Evolutionary conservation across 1,140 invertebrate species (phyloP).

Genomic region (Cydia fagiglandana): DNA sequence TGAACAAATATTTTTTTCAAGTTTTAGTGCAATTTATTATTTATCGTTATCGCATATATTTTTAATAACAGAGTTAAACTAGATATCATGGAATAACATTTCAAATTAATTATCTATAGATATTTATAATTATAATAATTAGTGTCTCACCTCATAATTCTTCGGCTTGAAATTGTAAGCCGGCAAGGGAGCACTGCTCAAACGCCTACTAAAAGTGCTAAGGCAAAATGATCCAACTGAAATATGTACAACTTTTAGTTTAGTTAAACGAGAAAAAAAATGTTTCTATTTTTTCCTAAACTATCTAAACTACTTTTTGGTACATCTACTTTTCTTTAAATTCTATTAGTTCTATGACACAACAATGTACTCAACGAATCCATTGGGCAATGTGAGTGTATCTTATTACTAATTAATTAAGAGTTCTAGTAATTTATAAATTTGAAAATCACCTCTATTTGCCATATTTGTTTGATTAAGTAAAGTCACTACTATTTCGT

Average conservation of each 20-base stretch:
- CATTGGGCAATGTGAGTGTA: no score
- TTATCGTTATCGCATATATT: no score
- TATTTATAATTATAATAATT: no score
- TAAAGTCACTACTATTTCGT: not conserved
- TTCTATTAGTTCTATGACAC: no score
- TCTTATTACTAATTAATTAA: no score
- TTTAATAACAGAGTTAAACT: no score
- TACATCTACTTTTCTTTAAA: not conserved
- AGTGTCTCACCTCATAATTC: not conserved
- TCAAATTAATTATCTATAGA: no score
- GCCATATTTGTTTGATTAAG: constrained; percentile 2
- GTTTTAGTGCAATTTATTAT: no score
- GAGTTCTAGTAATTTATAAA: no score
- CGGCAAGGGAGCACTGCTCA: constrained; percentile 18
- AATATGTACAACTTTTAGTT: not conserved
- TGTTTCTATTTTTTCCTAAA: not conserved
- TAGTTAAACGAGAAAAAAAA: not conserved
- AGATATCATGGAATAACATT: no score
- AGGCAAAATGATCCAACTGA: constrained; percentile 8
- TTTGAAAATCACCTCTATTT: constrained; percentile 11
- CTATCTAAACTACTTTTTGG: not conserved
- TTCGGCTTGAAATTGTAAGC: constrained; percentile 29
- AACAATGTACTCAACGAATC: no score
- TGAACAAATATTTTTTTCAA: no score
- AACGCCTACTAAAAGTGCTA: constrained; percentile 2